Evolutionary conservation across 2,113 vertebrate genomes (phyloP).

Genomic region (Tricholaema leucomelas): DNA sequence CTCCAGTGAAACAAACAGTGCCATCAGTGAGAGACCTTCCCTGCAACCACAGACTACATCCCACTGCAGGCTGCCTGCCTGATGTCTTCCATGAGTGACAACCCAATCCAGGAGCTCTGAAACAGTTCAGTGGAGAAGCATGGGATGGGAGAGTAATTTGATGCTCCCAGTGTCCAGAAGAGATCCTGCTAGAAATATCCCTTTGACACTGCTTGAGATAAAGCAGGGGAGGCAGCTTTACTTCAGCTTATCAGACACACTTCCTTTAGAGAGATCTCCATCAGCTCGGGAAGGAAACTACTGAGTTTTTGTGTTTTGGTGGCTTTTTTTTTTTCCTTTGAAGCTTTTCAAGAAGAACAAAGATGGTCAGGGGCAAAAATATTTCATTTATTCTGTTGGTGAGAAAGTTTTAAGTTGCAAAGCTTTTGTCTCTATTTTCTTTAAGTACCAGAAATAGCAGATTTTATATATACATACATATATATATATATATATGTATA

Average conservation of each 20-base stretch:
- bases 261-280: constrained; percentile 65
- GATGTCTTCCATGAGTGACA: accelerated
- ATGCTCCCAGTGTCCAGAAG: constrained; percentile 41
- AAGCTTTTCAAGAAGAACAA: not conserved
- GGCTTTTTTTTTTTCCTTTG: not conserved
- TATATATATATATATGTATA: too few species aligned
- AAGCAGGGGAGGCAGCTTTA: constrained; percentile 40
- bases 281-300: constrained; percentile 27
- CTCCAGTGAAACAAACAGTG: accelerated
- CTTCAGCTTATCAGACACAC: constrained; percentile 50
- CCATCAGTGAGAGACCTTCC: accelerated
- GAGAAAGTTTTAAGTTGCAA: not conserved
- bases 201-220: constrained; percentile 60
- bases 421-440: not conserved
- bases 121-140: not conserved
- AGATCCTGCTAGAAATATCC: constrained; percentile 50
- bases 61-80: accelerated
- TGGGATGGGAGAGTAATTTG: constrained; percentile 1
- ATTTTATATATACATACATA: not conserved
- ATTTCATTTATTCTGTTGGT: not conserved
- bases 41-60: accelerated
- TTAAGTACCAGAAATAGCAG: not conserved
- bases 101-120: not conserved
- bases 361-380: not conserved
- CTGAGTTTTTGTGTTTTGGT: constrained; percentile 18